phyloP scores from a whole-genome alignment of 1,140 invertebrate genomes.

The Magallana gigas region DNA sequence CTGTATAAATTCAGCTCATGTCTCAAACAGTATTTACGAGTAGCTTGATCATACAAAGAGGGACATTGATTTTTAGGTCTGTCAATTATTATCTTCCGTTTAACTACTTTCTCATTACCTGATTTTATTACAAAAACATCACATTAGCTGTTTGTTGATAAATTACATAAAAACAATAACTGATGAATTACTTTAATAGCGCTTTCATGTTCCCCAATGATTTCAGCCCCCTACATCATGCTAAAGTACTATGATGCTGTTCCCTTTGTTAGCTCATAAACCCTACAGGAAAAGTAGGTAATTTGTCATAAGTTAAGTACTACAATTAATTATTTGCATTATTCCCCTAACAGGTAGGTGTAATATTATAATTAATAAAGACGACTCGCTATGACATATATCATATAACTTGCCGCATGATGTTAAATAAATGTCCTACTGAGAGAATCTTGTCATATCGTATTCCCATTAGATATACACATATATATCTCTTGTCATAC shows the following conservation, averaged over 20 bases:
- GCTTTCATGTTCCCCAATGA: background rate
- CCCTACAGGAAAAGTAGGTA: background rate
- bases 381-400: background rate
- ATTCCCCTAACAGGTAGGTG: slow-evolving; percentile 3
- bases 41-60: slow-evolving; percentile 1
- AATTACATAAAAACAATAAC: background rate
- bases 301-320: background rate
- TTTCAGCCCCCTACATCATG: background rate
- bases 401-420: background rate
- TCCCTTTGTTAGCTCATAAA: background rate
- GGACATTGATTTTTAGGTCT: slow-evolving; percentile 9
- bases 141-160: background rate
- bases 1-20: slow-evolving; percentile 27
- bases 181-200: background rate
- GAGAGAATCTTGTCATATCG: background rate
- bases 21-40: slow-evolving; percentile 14
- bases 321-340: background rate
- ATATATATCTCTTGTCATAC: background rate
- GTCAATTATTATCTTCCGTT: slow-evolving; percentile 15
- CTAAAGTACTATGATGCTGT: background rate
- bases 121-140: slow-evolving; percentile 15
- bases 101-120: background rate
- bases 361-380: slow-evolving; percentile 31
- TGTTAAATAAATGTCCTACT: slow-evolving; percentile 13
- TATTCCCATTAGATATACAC: background rate